Evolutionary conservation across 2,113 vertebrate genomes (phyloP), one percentile per base, ranked within the genome.

Genomic region (Eira barbara): DNA sequence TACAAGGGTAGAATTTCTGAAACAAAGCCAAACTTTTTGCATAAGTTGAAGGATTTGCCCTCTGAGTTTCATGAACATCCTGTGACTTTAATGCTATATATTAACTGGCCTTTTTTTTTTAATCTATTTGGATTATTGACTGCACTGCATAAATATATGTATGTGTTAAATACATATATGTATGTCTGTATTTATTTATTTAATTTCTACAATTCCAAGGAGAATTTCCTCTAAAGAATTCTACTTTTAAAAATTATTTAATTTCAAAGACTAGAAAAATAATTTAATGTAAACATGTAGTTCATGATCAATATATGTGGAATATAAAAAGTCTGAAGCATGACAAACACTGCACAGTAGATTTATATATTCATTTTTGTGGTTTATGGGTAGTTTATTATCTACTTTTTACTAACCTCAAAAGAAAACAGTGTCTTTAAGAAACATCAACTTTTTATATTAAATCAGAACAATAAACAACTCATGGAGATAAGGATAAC

Each of bases 381-480:
- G 29, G 2, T 73, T 96, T n/a, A 55, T 71, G 67, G 17, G 91
- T 93, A 96, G 80, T 84, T 97, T 96, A 91, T 96, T 95, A 69
- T 76, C 73, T 94, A n/a, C 1, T 94, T 61, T 96, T 97, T 94
- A 55, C 34, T 89, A 90, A 2, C 18, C 34, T 93, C 89, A 96
- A 97, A 98, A 95, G 55, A 90, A 98, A 97, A 80, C 25, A 88
- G 18, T 7, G 20, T 71, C 63, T 94, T 97, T 97, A 94, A 94
- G 61, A 91, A 84, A 87, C 65, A 57, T 69, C 49, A 84, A 95
- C 95, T 82, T 96, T 76, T 27, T 91, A 73, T 97, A 69, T 97
- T 97, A 96, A 97, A 96, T 21, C 67, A 17, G 15, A 87, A 97
- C 94, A 97, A 92, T 94, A 97, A 97, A 96, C 95, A 95, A 94